Evolutionary conservation across 2,888 invertebrate species (phyloP).

Genomic region (Aphidoletes aphidimyza): DNA sequence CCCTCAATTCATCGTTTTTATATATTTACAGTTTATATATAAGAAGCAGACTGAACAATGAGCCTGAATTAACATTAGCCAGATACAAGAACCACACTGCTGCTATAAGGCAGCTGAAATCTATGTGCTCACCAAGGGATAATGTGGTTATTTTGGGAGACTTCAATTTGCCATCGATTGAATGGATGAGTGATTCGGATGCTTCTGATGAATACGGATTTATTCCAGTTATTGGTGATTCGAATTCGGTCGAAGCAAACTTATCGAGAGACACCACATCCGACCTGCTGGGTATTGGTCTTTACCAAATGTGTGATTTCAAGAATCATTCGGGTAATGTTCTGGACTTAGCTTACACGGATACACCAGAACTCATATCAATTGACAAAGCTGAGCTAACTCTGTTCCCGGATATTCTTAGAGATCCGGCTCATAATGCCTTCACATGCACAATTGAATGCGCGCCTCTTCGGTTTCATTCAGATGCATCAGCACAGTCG

Average conservation of each 20-base stretch:
- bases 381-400: background rate
- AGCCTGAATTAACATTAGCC: background rate
- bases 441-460: background rate
- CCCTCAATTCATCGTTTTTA: background rate
- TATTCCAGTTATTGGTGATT: background rate
- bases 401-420: background rate
- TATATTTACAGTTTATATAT: conserved; percentile 1
- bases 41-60: background rate
- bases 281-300: too few relatives aligned
- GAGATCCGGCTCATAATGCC: background rate
- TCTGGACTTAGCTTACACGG: background rate
- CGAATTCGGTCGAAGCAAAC: background rate
- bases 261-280: background rate
- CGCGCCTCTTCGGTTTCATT: background rate
- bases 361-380: background rate
- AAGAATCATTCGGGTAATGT: background rate
- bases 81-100: background rate
- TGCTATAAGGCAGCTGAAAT: background rate
- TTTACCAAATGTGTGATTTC: too few relatives aligned
- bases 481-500: background rate
- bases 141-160: background rate
- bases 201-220: background rate
- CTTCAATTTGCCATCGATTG: background rate
- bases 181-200: background rate
- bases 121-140: background rate